These are phyloP conservation scores for Spodoptera exigua DNA, from an alignment of 2,888 invertebrate species.

Conservation along the genomic window DNA sequence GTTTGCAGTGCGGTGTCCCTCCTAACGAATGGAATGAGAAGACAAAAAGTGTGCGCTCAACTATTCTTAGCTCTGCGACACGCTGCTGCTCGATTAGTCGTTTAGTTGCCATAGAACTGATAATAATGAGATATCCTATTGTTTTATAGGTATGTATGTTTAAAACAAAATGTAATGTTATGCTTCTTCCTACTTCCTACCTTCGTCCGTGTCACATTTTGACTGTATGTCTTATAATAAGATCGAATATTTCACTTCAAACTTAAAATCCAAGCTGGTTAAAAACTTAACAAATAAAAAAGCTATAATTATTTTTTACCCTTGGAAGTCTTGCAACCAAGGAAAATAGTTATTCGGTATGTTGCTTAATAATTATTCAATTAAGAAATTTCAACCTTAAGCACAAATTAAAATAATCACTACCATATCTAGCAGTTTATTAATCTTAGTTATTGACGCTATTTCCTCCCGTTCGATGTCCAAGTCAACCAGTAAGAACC, in stretches of 20 bases:
- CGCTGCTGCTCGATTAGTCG: slow-evolving; percentile 72
- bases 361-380: not conserved
- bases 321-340: too few species aligned
- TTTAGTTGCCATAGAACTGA: slow-evolving; percentile 53
- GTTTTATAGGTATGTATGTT: too few species aligned
- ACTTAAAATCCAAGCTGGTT: too few species aligned
- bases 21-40: slow-evolving; percentile 75
- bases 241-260: too few species aligned
- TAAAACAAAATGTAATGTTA: too few species aligned
- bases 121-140: slow-evolving; percentile 26
- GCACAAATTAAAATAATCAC: slow-evolving; percentile 11
- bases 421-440: slow-evolving; percentile 42
- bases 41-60: slow-evolving; percentile 76
- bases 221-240: too few species aligned
- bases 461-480: slow-evolving; percentile 62
- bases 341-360: not conserved
- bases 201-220: too few species aligned
- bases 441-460: slow-evolving; percentile 47
- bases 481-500: slow-evolving; percentile 62
- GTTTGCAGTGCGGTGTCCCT: slow-evolving; percentile 58
- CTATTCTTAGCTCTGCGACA: slow-evolving; percentile 73
- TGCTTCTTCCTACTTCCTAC: too few species aligned
- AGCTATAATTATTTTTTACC: too few species aligned
- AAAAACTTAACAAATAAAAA: too few species aligned
- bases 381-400: not conserved